Percentiles rank a stretch among this genome's conserved stretches.
These are phyloP conservation scores for Microcebus tavaratra DNA, from an alignment of 2,113 vertebrate species.

Conservation along the genomic window DNA sequence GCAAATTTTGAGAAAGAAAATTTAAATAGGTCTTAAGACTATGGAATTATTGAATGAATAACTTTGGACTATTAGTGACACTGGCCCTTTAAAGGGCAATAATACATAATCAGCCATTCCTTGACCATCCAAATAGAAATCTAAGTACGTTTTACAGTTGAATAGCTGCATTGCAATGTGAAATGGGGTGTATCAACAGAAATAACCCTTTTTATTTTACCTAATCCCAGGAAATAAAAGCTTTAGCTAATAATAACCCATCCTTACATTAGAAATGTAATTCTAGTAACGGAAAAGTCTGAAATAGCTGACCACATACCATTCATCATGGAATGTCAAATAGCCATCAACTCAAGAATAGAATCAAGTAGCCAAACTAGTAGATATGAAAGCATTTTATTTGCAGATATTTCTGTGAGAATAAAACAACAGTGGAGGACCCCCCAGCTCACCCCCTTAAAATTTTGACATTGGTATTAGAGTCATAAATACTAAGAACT, in stretches of 20 bases:
- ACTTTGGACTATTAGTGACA: slow-evolving; percentile 62
- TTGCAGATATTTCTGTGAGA: background rate
- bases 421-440: background rate
- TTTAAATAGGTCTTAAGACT: background rate
- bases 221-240: slow-evolving; percentile 80
- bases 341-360: slow-evolving; percentile 58
- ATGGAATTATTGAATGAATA: slow-evolving; percentile 42
- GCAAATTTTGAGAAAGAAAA: slow-evolving; percentile 11
- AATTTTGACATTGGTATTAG: background rate
- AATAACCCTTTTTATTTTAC: slow-evolving; percentile 79
- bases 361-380: slow-evolving; percentile 31
- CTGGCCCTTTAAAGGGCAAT: slow-evolving; percentile 73
- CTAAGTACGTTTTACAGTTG: slow-evolving; percentile 77
- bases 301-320: slow-evolving; percentile 72
- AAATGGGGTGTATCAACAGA: slow-evolving; percentile 76
- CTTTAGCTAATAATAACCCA: slow-evolving; percentile 80
- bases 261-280: slow-evolving; percentile 77
- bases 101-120: slow-evolving; percentile 71
- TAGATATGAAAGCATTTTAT: slow-evolving; percentile 42
- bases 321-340: slow-evolving; percentile 74
- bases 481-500: background rate
- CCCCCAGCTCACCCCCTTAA: background rate
- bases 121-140: slow-evolving; percentile 79
- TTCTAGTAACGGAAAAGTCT: slow-evolving; percentile 71
- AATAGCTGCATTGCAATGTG: slow-evolving; percentile 77